These are phyloP conservation scores for Diabrotica undecimpunctata DNA, from an alignment of 1,140 invertebrate species.

Conservation along the genomic window DNA sequence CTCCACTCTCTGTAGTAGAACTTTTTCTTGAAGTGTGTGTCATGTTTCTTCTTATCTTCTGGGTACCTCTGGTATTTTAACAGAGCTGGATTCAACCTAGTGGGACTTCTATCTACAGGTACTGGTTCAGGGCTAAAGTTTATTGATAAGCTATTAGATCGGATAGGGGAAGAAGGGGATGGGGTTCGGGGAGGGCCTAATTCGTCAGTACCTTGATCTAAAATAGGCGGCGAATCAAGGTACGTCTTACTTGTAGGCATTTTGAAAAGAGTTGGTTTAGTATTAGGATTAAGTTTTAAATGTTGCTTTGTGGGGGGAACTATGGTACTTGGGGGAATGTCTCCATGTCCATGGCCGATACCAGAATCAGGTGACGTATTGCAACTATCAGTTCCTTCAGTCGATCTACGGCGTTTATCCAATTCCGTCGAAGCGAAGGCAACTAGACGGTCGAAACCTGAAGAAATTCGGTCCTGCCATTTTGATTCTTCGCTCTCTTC, in stretches of 20 bases:
- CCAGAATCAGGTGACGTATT: slow-evolving; percentile 77
- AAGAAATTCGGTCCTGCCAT: slow-evolving; percentile 83
- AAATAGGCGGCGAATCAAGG: slow-evolving; percentile 51
- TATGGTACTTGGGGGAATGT: slow-evolving; percentile 53
- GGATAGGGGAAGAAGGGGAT: slow-evolving; percentile 60
- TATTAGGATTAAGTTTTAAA: slow-evolving; percentile 40
- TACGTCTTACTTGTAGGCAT: slow-evolving; percentile 43
- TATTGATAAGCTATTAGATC: slow-evolving; percentile 37
- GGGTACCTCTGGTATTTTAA: slow-evolving; percentile 62
- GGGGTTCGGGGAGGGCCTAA: slow-evolving; percentile 64
- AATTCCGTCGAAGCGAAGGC: slow-evolving; percentile 82
- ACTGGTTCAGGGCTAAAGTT: slow-evolving; percentile 48
- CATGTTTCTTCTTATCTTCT: slow-evolving; percentile 50
- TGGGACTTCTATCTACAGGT: slow-evolving; percentile 32
- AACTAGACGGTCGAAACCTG: slow-evolving; percentile 80
- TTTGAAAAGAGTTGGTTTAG: slow-evolving; percentile 47
- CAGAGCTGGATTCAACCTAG: slow-evolving; percentile 49
- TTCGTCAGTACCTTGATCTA: slow-evolving; percentile 48
- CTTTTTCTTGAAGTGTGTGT: slow-evolving; percentile 76
- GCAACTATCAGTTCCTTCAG: slow-evolving; percentile 63
- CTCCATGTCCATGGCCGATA: slow-evolving; percentile 63
- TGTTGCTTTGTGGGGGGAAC: slow-evolving; percentile 49
- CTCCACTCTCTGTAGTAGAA: slow-evolving; percentile 68
- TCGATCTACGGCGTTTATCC: slow-evolving; percentile 73
- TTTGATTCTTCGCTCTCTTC: slow-evolving; percentile 61